These are phyloP conservation scores for Caenorhabditis virilis DNA, from an alignment of 2,888 invertebrate genomes.

Conservation along the genomic window DNA sequence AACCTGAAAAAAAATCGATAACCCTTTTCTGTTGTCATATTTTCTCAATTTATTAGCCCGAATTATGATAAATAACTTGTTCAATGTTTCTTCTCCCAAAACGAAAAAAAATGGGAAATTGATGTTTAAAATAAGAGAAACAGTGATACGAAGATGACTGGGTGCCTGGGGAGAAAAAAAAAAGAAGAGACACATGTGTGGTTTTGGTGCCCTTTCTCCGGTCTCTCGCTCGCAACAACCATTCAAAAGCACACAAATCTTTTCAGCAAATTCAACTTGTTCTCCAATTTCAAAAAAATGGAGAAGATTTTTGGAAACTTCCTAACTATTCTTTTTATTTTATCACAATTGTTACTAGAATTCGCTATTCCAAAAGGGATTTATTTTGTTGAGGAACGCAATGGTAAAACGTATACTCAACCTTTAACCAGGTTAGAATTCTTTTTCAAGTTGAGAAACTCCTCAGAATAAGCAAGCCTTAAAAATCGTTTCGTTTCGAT, in stretches of 20 bases:
- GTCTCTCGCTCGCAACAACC: too few relatives aligned
- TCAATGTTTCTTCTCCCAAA: constrained; percentile 7
- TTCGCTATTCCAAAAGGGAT: constrained; percentile 16
- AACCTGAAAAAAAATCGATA: too few relatives aligned
- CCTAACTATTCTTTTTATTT: background rate
- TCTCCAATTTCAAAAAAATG: constrained; percentile 12
- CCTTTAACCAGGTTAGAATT: constrained; percentile 19
- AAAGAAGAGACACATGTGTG: constrained; percentile 31
- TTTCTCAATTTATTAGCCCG: background rate
- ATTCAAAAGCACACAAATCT: constrained; percentile 16
- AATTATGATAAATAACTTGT: background rate
- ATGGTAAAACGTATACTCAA: constrained; percentile 34
- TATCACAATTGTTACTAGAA: constrained; percentile 4
- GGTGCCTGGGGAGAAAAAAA: background rate
- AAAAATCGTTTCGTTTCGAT: background rate
- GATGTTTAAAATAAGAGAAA: background rate
- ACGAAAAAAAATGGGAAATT: background rate
- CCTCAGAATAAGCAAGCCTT: too few relatives aligned
- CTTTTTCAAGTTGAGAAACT: background rate
- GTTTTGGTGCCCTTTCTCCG: constrained; percentile 1
- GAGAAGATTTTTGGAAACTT: background rate
- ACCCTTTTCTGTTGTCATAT: too few relatives aligned
- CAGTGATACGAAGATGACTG: background rate
- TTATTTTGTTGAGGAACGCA: constrained; percentile 26
- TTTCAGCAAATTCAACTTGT: constrained; percentile 36